Base-by-base conservation (phyloP, 2,888 invertebrate species). In the Eristalis intricaria region DNA sequence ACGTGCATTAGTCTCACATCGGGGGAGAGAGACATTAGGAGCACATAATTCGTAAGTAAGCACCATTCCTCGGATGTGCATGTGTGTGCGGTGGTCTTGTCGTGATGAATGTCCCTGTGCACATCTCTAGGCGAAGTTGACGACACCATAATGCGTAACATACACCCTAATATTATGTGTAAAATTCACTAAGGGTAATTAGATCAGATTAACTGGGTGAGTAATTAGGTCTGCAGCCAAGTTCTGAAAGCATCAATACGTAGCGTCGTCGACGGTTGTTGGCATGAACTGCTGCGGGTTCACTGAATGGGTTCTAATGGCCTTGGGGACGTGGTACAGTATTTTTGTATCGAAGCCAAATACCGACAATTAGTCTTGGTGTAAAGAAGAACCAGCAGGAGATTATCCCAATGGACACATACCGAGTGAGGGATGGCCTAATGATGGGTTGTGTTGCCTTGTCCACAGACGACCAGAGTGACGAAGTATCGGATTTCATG, bases 131-230 rank as follows among this genome's bases (percentile, higher is more conserved):
- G 64, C 61, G 69, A 29, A 26, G 26, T 13, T 65, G 38, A 65
- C 50, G 65, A 26, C 15, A 35, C 65, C 76, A 50, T 81, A 74
- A 68, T 80, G 70, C 77, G 69, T 38, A 58, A 43, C 60, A 77
- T 71, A 70, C 38, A 50, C 63, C 50, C 65, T 61, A 43, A 60
- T 70, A 71, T 71, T 26, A 29, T 73, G 60, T 70, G 73, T 70
- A 60, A 73, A 79, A 73, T 73, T 79, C 66, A 68, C 63, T 79
- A 35, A 4, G 56, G 77, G 77, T 69, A 74, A 81, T 70, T 75
- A 81, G 66, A 83, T 83, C 70, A 43, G 76, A 77, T 83, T 77
- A 83, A 77, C 77, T 73, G 66, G 38, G 38, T 77, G 61, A 40
- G 68, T 83, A 83, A 83, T 82, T 76, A 65, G 43, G 43, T 70